Base-by-base conservation (phyloP, 1,140 invertebrate genomes). In the Drosophila sproati region DNA sequence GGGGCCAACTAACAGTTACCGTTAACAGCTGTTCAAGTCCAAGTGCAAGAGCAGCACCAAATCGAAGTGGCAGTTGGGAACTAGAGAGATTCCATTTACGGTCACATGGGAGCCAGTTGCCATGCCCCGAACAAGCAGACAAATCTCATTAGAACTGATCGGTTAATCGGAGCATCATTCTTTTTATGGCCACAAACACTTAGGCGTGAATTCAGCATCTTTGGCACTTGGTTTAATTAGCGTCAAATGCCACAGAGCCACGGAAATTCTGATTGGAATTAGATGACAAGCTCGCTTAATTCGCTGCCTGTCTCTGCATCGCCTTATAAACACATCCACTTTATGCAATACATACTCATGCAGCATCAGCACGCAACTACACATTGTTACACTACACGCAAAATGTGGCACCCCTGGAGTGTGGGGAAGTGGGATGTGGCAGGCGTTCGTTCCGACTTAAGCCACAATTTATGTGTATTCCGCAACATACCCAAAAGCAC, bases 191-290 rank as follows among this genome's bases (percentile, higher is more conserved):
- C 69, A 79, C 43, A 91, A 87, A 80, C 87, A 91, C 82, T 91
- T 91, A 76, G 80, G 78, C 80, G 88, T 85, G 82, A 88, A 91
- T 88, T 85, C 88, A 88, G 81, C 72, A 85, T 85, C 85, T 85
- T 85, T 86, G 85, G 85, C 80, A 89, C 90, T 89, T 80, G 69
- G 69, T 81, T 88, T 89, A 89, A 89, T 89, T 89, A 89, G 75
- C 77, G 32, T 20, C 71, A 64, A 81, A 89, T 89, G 75, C 78
- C 78, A 51, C 71, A 64, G 50, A 77, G 72, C 62, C 60, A 63
- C 51, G 66, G 62, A 78, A 66, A 78, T 81, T 87, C 82, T 78
- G 66, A 71, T 72, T 60, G 60, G 64, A 76, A 72, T 76, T 76
- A 72, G 69, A 72, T 64, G 68, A 76, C 72, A 74, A 55, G 35